Evolutionary conservation across 2,888 invertebrate species (phyloP).

Genomic region (Andrena marginata): DNA sequence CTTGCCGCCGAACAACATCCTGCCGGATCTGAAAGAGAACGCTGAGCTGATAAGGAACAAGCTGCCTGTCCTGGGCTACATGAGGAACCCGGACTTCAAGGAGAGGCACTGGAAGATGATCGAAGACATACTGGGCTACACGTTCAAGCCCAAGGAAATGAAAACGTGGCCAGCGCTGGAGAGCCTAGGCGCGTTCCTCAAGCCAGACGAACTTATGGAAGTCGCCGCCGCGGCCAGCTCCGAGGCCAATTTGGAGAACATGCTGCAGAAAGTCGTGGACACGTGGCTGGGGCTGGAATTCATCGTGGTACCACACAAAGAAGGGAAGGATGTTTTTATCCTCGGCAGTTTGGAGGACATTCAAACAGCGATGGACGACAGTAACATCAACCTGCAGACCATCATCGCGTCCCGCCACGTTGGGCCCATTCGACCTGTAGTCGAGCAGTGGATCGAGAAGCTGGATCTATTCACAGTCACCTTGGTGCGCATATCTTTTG

Average conservation of each 20-base stretch:
- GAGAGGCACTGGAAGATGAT: constrained; percentile 94
- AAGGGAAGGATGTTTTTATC: constrained; percentile 93
- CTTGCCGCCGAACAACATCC: constrained; percentile 92
- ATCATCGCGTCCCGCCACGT: constrained; percentile 95
- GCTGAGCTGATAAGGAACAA: constrained; percentile 93
- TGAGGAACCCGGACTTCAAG: constrained; percentile 92
- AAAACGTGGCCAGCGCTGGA: constrained; percentile 90
- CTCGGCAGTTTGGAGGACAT: constrained; percentile 94
- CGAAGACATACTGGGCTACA: constrained; percentile 89
- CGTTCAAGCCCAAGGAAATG: constrained; percentile 89
- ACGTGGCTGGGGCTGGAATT: constrained; percentile 94
- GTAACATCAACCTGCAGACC: constrained; percentile 94
- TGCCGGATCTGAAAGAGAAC: constrained; percentile 91
- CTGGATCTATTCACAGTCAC: constrained; percentile 93
- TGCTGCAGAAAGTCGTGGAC: constrained; percentile 94
- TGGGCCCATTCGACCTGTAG: constrained; percentile 92
- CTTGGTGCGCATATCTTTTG: constrained; percentile 87
- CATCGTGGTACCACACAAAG: constrained; percentile 91
- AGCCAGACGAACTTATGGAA: constrained; percentile 92
- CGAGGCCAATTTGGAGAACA: constrained; percentile 92
- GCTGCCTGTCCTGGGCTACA: constrained; percentile 92
- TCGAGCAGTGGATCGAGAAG: constrained; percentile 93
- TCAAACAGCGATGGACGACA: constrained; percentile 93
- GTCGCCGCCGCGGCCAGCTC: constrained; percentile 95
- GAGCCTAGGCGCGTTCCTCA: constrained; percentile 90